Conservation (phyloP, 2,888 invertebrate species). For the Catocala nupta region DNA sequence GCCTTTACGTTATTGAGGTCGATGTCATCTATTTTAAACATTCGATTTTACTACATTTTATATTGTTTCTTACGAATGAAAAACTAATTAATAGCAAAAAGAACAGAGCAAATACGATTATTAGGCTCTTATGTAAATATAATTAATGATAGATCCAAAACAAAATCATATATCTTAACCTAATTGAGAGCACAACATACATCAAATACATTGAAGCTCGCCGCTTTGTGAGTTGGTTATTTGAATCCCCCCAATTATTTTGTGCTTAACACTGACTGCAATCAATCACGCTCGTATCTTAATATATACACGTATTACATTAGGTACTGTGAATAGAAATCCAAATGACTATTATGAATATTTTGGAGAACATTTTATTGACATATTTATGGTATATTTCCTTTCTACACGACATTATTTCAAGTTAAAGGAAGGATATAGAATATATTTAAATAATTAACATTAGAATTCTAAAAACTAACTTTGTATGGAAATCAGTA, state of each 20-base stretch:
- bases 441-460: conserved; percentile 80
- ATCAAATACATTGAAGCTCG: conserved; percentile 46
- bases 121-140: conserved; percentile 22
- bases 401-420: conserved; percentile 59
- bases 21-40: neutral
- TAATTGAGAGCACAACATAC: conserved; percentile 54
- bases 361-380: conserved; percentile 28
- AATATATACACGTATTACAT: conserved; percentile 38
- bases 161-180: conserved; percentile 47
- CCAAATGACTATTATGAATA: conserved; percentile 36
- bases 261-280: conserved; percentile 55
- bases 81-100: neutral
- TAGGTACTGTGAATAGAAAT: conserved; percentile 36
- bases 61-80: neutral
- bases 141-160: conserved; percentile 31
- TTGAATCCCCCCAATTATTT: conserved; percentile 59
- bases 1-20: too few species aligned
- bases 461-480: conserved; percentile 67
- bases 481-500: conserved; percentile 81
- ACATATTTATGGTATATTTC: conserved; percentile 63
- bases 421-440: conserved; percentile 73
- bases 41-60: neutral
- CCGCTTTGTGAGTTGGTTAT: conserved; percentile 41
- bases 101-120: conserved; percentile 10
- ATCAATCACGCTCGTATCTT: conserved; percentile 58